These are phyloP conservation scores for Pristionchus arcanus DNA, from an alignment of 2,888 invertebrate species.

Conservation along the genomic window DNA sequence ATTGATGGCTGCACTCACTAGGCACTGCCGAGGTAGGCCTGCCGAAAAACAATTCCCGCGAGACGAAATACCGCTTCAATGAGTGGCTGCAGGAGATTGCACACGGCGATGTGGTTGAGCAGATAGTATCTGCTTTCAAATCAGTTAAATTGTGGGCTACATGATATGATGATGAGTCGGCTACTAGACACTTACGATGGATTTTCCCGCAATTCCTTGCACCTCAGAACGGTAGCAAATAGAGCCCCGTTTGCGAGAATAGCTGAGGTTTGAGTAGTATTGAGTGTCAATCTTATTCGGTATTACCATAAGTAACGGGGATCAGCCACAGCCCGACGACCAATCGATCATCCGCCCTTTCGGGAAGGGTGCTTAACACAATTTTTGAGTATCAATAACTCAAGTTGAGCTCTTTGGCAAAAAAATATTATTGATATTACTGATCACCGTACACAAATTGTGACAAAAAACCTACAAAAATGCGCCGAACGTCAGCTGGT, in stretches of 20 bases:
- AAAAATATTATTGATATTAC: neutral
- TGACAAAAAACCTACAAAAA: neutral
- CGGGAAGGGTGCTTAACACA: neutral
- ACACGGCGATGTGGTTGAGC: neutral
- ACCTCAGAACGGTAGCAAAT: neutral
- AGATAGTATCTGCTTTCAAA: neutral
- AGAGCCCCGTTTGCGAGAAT: neutral
- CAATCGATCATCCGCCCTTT: neutral
- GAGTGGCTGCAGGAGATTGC: neutral
- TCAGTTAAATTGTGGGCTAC: neutral
- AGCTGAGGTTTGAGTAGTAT: neutral
- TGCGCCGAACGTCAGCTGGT: neutral
- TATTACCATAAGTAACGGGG: neutral
- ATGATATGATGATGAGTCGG: too few relatives aligned
- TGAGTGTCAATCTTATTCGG: neutral
- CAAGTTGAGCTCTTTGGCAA: neutral
- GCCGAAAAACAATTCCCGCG: neutral
- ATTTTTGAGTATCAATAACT: neutral
- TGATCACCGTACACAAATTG: too few relatives aligned
- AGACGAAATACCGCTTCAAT: neutral
- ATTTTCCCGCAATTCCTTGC: neutral
- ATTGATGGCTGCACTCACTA: too few relatives aligned
- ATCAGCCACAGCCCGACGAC: neutral
- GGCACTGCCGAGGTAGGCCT: neutral
- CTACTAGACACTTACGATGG: neutral